Percentiles rank a stretch among this genome's conserved stretches.
Conservation (phyloP, 2,888 invertebrate species). For the Apodemia duryi region DNA sequence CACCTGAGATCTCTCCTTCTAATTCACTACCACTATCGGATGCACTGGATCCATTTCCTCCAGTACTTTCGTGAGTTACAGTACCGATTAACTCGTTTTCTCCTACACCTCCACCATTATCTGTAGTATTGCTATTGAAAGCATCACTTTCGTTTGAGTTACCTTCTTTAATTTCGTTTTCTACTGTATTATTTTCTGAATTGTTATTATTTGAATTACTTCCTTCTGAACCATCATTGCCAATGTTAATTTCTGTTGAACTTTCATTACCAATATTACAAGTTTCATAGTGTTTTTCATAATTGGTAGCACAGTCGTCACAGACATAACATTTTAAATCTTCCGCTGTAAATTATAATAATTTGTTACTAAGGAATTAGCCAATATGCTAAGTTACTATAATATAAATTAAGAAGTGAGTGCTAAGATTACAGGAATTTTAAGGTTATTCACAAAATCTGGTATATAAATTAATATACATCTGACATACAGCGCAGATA, state of each 20-base stretch:
- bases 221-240: background rate
- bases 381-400: background rate
- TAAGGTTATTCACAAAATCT: too few species aligned
- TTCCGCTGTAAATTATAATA: conserved; percentile 35
- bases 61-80: background rate
- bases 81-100: background rate
- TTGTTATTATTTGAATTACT: background rate
- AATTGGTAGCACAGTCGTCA: conserved; percentile 39
- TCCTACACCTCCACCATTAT: background rate
- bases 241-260: background rate
- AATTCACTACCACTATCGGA: too few species aligned
- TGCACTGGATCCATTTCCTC: background rate
- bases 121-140: background rate
- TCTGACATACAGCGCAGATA: too few species aligned
- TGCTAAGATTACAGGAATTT: background rate
- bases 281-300: conserved; percentile 35
- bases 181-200: background rate
- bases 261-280: conserved; percentile 32
- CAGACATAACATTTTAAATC: conserved; percentile 51
- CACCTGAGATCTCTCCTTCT: background rate
- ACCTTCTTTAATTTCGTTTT: background rate
- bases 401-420: background rate
- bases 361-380: background rate
- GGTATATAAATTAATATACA: too few species aligned
- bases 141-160: background rate